Base-by-base conservation (phyloP, 2,888 invertebrate species). In the Pseudanteris insignis region DNA sequence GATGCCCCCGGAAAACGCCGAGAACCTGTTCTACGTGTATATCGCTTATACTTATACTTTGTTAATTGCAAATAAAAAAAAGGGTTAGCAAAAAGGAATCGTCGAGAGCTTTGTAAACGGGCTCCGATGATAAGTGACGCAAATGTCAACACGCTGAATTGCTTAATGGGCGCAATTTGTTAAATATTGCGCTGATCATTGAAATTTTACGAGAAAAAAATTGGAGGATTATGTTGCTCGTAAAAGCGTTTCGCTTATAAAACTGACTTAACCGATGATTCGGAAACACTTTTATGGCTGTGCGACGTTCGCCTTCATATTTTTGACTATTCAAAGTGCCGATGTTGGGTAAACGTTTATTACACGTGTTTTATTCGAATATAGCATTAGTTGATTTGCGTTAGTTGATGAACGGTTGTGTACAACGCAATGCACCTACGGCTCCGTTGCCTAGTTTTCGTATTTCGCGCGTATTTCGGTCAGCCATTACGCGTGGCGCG, bases 1-100 rank as follows among this genome's bases (percentile, higher is more conserved):
- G 62, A 64, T 70, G 66, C 64, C 67, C 65, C 70, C 75, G 72
- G 74, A 75, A 75, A 74, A 70, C 71, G 65, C 32, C 32, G 66
- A 67, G 69, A 75, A 75, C 72, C 73, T 72, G 74, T 74, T 74
- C 64, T 66, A 38, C 54, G 37, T 26, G 36, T 60, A 48, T 60
- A 63, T 47, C 32, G 47, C 37, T 41, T 54, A 60, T 60, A 60
- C 50, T 61, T 61, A 61, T 50, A 38, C 54, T 54, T 61, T 61
- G 61, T 61, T 55, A 50, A 61, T 61, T 54, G 55, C 48, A 54
- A 54, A 44, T 50, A 5, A 26, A 21, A 21, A 26, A 26, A 26
- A 26, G 4, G 43, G 43, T 30, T 43, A 50, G 25, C 30, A 61
- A 60, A 60, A 18, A 6, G 18, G 6, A 18, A 18, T 6, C 4